phyloP scores from a whole-genome alignment of 2,113 vertebrate genomes.

The Crypturellus undulatus region DNA sequence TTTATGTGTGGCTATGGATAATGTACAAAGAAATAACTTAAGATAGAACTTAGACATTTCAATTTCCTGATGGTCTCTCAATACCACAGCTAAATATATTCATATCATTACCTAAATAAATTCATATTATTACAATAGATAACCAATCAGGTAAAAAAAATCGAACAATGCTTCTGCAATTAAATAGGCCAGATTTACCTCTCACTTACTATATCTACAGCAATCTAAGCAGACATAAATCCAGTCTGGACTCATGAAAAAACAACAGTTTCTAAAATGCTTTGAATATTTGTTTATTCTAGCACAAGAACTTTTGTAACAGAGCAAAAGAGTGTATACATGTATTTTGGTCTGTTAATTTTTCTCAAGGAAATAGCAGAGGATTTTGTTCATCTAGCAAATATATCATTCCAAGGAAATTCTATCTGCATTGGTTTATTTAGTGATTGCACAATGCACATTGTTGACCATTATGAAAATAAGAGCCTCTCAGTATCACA shows the following conservation, averaged over 20 bases:
- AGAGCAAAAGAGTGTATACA: neutral
- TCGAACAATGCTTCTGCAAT: neutral
- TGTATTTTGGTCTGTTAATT: conserved; percentile 37
- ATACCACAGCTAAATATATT: neutral
- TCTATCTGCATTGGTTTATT: conserved; percentile 20
- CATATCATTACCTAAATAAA: neutral
- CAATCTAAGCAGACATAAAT: neutral
- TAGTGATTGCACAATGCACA: neutral
- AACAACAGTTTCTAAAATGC: neutral
- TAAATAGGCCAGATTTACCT: neutral
- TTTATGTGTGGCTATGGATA: rapidly evolving
- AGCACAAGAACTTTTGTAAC: conserved; percentile 13
- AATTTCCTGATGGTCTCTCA: neutral
- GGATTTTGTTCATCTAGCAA: conserved; percentile 32
- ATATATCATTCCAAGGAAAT: conserved; percentile 31
- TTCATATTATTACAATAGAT: neutral
- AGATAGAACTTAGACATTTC: neutral
- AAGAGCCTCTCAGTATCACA: neutral
- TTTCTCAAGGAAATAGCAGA: conserved; percentile 61
- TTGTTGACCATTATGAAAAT: neutral
- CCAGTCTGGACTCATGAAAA: neutral
- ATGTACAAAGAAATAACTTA: neutral
- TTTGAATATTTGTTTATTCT: conserved; percentile 19
- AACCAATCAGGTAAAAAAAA: neutral
- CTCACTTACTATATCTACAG: neutral